phyloP scores from a whole-genome alignment of 2,888 invertebrate genomes.

The Teinopalpus imperialis region DNA sequence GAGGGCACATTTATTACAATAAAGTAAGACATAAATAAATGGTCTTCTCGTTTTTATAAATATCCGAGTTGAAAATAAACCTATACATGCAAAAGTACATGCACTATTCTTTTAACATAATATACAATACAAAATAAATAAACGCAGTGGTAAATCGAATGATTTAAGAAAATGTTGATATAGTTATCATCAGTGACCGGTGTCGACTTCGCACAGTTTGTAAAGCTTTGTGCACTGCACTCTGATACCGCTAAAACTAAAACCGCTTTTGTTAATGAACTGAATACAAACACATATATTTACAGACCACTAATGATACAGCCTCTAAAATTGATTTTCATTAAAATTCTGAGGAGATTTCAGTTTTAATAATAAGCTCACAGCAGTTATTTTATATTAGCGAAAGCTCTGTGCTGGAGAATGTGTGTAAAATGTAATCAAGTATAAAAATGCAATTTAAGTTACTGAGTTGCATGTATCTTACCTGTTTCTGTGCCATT shows the following conservation, averaged over 20 bases:
- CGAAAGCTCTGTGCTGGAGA: background rate
- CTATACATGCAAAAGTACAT: background rate
- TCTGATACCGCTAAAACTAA: too few species aligned
- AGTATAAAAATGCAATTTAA: background rate
- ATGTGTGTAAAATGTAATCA: conserved; percentile 1
- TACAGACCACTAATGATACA: too few species aligned
- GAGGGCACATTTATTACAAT: conserved; percentile 21
- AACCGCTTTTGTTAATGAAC: too few species aligned
- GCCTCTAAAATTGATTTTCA: too few species aligned
- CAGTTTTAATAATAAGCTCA: conserved; percentile 1
- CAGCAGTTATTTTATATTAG: background rate
- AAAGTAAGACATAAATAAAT: conserved; percentile 14
- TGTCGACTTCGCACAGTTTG: too few species aligned
- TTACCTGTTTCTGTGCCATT: too few species aligned
- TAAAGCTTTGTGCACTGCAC: too few species aligned
- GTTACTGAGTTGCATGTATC: background rate
- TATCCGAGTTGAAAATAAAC: background rate
- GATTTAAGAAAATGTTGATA: too few species aligned
- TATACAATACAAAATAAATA: too few species aligned
- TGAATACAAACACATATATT: too few species aligned
- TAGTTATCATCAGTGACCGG: too few species aligned
- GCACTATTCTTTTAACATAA: background rate
- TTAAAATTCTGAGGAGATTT: background rate
- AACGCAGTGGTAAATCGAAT: too few species aligned
- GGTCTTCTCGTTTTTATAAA: background rate